Base-by-base conservation (phyloP, 2,888 invertebrate species). In the Helleia helle region DNA sequence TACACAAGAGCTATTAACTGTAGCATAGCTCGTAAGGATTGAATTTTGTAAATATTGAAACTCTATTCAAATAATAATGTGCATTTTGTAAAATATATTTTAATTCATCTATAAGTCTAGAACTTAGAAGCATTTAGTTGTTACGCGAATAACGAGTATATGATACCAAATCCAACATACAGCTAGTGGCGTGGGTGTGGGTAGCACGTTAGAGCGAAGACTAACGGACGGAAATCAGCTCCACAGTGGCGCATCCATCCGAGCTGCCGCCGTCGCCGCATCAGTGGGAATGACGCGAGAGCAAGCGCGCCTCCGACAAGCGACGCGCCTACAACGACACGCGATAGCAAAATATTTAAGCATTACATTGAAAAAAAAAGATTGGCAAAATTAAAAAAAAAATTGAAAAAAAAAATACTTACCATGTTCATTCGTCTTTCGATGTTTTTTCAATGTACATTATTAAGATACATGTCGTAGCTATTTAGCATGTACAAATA, bases 181-280 rank as follows among this genome's bases (percentile, higher is more conserved):
- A 54, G 38, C 47, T 42, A 46, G 54, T 54, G 56, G 54, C 60
- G 56, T 55, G 63, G 63, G 64, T 59, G 62, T 58, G 58, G 58
- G 60, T 50, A 45, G 37, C 43, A 47, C 37, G 36, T 40, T 40
- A 26, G 40, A 42, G 40, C 48, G 37, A 7, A 36, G 47, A 52
- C 52, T 56, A 55, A 56, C 52, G 47, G 52, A 51, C 51, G 48
- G 45, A 29, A 90, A 91, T 55, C 91, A 98, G 98, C 89, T 95
- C 97, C 65, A 93, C 95, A 62, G 94, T 99, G 74, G 99, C 99
- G 59, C 97, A 98, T 83, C 96, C 97, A 47, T 96, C 96, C 53
- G 98, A 99, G 88, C 88, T 99, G 84, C 98, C 98, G 67, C 98
- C 98, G 28, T 97, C 97, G 65, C 98, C 98, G 57, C 97, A 97